These are phyloP conservation scores for Melanostoma scalare DNA, from an alignment of 2,888 invertebrate species.

Conservation along the genomic window DNA sequence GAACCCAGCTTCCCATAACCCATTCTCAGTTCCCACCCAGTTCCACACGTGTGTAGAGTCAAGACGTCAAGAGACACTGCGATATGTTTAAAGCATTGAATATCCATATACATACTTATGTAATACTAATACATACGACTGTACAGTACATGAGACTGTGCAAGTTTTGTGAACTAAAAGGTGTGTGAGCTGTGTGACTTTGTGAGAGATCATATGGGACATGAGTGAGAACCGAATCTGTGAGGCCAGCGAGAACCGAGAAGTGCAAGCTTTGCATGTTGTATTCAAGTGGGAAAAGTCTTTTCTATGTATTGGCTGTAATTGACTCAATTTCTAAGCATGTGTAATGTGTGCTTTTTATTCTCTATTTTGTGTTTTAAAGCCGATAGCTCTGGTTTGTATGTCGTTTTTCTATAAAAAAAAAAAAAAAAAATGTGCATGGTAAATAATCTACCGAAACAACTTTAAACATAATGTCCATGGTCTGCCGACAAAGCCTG, in stretches of 20 bases:
- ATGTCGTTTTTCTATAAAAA: conserved; percentile 3
- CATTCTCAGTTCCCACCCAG: not conserved
- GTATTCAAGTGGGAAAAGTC: too few species aligned
- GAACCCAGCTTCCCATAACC: not conserved
- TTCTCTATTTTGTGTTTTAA: not conserved
- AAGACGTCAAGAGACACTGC: too few species aligned
- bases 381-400: conserved; percentile 8
- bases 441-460: conserved; percentile 23
- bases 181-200: too few species aligned
- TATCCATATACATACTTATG: too few species aligned
- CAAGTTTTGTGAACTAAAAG: too few species aligned
- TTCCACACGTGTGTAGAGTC: not conserved
- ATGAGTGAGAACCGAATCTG: too few species aligned
- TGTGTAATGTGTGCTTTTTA: not conserved
- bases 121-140: too few species aligned
- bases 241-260: too few species aligned
- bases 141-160: too few species aligned
- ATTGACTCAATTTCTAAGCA: conserved; percentile 19
- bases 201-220: too few species aligned
- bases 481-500: conserved; percentile 3
- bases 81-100: too few species aligned
- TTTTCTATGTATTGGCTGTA: not conserved
- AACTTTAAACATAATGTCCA: not conserved
- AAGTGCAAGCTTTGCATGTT: too few species aligned
- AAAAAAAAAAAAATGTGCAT: conserved; percentile 25